Percentiles rank a stretch among this genome's conserved stretches.
phyloP scores from a whole-genome alignment of 2,888 invertebrate genomes.

The Osmoderma eremita region DNA sequence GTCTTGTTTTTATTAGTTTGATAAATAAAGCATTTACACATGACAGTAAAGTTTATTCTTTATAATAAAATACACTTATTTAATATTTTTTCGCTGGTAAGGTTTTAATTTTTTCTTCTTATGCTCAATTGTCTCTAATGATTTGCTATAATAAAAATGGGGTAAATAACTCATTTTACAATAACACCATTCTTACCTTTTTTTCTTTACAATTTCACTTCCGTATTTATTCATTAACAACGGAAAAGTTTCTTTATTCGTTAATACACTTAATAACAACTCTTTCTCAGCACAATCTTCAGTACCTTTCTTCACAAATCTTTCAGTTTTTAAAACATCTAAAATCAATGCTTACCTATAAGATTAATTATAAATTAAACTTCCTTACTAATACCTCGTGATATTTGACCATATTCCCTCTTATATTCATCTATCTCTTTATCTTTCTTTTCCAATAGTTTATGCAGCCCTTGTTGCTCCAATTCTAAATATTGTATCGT shows the following conservation, averaged over 20 bases:
- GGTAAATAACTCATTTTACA: neutral
- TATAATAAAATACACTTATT: neutral
- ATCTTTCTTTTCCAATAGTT: slow-evolving; percentile 66
- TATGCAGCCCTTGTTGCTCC: slow-evolving; percentile 63
- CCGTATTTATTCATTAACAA: slow-evolving; percentile 31
- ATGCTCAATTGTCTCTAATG: slow-evolving; percentile 3
- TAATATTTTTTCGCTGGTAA: slow-evolving; percentile 6
- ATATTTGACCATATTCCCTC: slow-evolving; percentile 64
- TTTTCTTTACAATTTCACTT: slow-evolving; percentile 9
- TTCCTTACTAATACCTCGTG: slow-evolving; percentile 59
- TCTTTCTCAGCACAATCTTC: slow-evolving; percentile 39
- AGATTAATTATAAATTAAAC: slow-evolving; percentile 42
- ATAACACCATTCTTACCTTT: slow-evolving; percentile 23
- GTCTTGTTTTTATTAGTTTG: slow-evolving; percentile 27
- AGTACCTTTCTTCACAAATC: slow-evolving; percentile 53
- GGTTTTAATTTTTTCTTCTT: slow-evolving; percentile 19
- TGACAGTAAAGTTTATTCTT: neutral
- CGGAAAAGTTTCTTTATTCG: slow-evolving; percentile 26
- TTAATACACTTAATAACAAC: slow-evolving; percentile 39
- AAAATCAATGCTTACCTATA: too few relatives aligned
- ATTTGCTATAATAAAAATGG: slow-evolving; percentile 10
- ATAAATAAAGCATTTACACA: slow-evolving; percentile 16
- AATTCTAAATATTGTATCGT: slow-evolving; percentile 64
- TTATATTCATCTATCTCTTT: slow-evolving; percentile 68
- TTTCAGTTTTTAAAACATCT: slow-evolving; percentile 58